phyloP scores from a whole-genome alignment of 1,140 invertebrate genomes.

The Phortica variegata region DNA sequence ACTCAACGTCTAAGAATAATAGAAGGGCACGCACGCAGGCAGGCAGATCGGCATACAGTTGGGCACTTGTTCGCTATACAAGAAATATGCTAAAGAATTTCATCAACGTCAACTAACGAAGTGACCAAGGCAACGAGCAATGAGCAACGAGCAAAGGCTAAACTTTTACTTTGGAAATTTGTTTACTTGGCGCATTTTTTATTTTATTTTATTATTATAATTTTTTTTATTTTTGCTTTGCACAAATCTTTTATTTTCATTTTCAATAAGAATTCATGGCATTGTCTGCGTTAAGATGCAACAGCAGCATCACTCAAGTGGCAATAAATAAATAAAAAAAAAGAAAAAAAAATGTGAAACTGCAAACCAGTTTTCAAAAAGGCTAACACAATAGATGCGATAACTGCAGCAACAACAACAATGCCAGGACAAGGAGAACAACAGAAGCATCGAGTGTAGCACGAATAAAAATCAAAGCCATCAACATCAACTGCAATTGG shows the following conservation, averaged over 20 bases:
- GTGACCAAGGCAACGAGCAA: constrained; percentile 28
- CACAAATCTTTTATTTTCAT: too few species aligned
- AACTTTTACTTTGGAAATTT: constrained; percentile 29
- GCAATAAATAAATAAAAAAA: constrained; percentile 48
- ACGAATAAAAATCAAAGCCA: constrained; percentile 55
- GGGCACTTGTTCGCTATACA: too few species aligned
- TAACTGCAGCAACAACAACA: neutral
- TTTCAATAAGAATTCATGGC: too few species aligned
- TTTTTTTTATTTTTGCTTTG: too few species aligned
- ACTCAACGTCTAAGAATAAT: too few species aligned
- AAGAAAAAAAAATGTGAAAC: neutral
- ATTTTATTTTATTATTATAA: too few species aligned
- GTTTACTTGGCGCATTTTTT: too few species aligned
- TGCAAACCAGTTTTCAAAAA: constrained; percentile 23
- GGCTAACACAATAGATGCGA: constrained; percentile 22
- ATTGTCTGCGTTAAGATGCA: too few species aligned
- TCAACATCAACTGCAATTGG: constrained; percentile 47
- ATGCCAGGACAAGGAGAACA: constrained; percentile 47
- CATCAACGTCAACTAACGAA: constrained; percentile 49
- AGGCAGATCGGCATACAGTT: too few species aligned
- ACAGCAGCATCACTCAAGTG: too few species aligned
- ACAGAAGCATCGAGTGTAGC: constrained; percentile 9
- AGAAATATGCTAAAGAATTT: too few species aligned
- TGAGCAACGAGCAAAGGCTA: constrained; percentile 14
- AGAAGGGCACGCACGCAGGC: too few species aligned